phyloP scores from a whole-genome alignment of 1,140 invertebrate genomes.

The Drosophila arizonae region DNA sequence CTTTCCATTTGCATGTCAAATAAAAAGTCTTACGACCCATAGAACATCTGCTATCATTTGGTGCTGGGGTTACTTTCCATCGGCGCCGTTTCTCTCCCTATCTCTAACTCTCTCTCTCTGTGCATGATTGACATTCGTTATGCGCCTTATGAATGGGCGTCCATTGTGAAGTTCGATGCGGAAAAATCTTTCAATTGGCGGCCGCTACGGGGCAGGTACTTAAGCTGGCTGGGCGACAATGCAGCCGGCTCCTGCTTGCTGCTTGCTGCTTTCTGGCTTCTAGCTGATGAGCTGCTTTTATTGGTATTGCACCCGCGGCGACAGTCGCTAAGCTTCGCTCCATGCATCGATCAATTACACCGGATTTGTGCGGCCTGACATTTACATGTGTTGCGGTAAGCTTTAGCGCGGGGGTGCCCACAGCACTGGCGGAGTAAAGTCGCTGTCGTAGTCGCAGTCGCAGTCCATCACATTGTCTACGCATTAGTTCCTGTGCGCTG shows the following conservation, averaged over 20 bases:
- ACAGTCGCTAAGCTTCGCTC: constrained; percentile 74
- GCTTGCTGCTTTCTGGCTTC: constrained; percentile 4
- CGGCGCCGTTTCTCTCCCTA: constrained; percentile 22
- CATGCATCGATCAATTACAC: constrained; percentile 73
- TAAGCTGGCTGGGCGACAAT: constrained; percentile 54
- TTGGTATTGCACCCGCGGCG: constrained; percentile 77
- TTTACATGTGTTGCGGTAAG: constrained; percentile 79
- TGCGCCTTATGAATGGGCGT: constrained; percentile 67
- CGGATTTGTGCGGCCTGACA: constrained; percentile 68
- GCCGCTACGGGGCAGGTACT: constrained; percentile 65
- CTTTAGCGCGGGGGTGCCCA: constrained; percentile 53
- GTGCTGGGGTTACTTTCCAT: constrained; percentile 36
- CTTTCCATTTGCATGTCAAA: constrained; percentile 71
- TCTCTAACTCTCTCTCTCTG: constrained; percentile 2
- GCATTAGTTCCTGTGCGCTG: constrained; percentile 34
- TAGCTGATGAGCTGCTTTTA: constrained; percentile 39
- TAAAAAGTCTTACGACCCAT: constrained; percentile 52
- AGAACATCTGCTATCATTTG: constrained; percentile 75
- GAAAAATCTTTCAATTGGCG: constrained; percentile 30
- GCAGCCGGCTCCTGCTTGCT: constrained; percentile 37
- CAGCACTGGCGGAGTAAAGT: background rate
- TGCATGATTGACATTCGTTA: constrained; percentile 67
- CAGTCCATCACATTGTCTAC: constrained; percentile 19
- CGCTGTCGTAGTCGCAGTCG: background rate
- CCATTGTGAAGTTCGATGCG: constrained; percentile 67